Evolutionary conservation across 2,888 invertebrate species (phyloP), one percentile per base, ranked within the genome.

Genomic region (Seira ritae): DNA sequence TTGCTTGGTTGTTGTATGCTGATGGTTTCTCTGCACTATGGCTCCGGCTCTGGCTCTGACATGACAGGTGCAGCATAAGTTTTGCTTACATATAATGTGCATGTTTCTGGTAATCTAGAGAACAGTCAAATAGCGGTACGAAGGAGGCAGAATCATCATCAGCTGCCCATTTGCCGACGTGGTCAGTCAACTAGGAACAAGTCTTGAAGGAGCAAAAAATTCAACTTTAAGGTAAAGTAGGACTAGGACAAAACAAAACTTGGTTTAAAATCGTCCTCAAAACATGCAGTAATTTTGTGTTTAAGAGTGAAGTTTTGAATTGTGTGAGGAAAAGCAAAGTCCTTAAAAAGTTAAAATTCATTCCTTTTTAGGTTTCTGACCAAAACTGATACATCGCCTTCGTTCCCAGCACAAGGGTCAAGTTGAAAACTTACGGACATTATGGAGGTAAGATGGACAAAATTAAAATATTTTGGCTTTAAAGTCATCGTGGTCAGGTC

Each of bases 111-210:
- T 37, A 81, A 67, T 76, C 80, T 42, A 37, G 55, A 8, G 17
- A 19, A 62, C 24, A 69, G 62, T 80, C 65, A 80, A 68, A 22
- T 55, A 65, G 74, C 69, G 23, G 74, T 70, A 60, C 60, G 42
- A 12, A 72, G 65, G 19, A 80, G 67, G 72, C 68, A 80, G 68
- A 71, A 66, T 80, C 70, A 65, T 74, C 73, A 70, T 80, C 80
- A 80, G 80, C 80, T 80, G 75, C 81, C 68, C 65, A 80, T 60
- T 71, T 80, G 80, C 80, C 80, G 80, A 80, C 80, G 80, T 80
- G 80, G 80, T 80, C 79, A 79, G 55, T 76, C 62, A 46, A 73
- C 62, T 31, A 65, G 20, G 62, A 62, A 62, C 31, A 8, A n/a
- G 62, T 62, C 62, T 62, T 62, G 19, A 62, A 62, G 60, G 60